These are phyloP conservation scores for Sitta carolinensis DNA, from an alignment of 2,797 vertebrate species.

Conservation along the genomic window DNA sequence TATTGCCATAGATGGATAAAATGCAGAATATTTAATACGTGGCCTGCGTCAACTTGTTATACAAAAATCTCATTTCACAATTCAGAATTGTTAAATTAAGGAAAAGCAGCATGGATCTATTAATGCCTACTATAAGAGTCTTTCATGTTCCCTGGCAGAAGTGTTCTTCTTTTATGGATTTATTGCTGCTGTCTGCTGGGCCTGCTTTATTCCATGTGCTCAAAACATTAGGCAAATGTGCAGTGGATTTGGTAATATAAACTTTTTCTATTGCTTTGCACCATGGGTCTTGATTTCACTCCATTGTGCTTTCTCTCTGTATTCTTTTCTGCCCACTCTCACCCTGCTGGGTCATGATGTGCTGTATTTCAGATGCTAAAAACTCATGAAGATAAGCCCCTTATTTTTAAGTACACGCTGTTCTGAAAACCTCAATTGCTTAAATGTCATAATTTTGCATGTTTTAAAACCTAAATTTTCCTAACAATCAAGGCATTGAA, in stretches of 20 bases:
- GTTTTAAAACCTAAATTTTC: not conserved
- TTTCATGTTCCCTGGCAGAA: slow-evolving; percentile 4
- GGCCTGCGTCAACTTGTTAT: not conserved
- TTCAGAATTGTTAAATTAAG: not conserved
- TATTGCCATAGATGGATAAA: not conserved
- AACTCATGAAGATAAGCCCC: not conserved
- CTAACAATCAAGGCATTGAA: not conserved
- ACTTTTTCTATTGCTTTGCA: slow-evolving; percentile 9
- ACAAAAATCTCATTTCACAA: not conserved
- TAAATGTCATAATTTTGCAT: not conserved
- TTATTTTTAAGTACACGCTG: slow-evolving; percentile 6
- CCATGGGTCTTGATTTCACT: not conserved
- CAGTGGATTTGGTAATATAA: slow-evolving; percentile 42
- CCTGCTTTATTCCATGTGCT: not conserved
- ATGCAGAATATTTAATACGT: not conserved
- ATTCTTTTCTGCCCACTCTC: slow-evolving; percentile 17
- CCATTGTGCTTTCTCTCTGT: not conserved
- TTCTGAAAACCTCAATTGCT: slow-evolving; percentile 14
- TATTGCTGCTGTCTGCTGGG: not conserved
- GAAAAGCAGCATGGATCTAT: not conserved
- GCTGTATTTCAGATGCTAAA: slow-evolving; percentile 29
- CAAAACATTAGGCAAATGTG: slow-evolving; percentile 19
- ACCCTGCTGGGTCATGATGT: slow-evolving; percentile 39
- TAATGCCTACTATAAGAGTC: slow-evolving; percentile 1
- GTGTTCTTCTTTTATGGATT: slow-evolving; percentile 8